These are phyloP conservation scores for Pelosia muscerda DNA, from an alignment of 2,888 invertebrate genomes.

Conservation along the genomic window DNA sequence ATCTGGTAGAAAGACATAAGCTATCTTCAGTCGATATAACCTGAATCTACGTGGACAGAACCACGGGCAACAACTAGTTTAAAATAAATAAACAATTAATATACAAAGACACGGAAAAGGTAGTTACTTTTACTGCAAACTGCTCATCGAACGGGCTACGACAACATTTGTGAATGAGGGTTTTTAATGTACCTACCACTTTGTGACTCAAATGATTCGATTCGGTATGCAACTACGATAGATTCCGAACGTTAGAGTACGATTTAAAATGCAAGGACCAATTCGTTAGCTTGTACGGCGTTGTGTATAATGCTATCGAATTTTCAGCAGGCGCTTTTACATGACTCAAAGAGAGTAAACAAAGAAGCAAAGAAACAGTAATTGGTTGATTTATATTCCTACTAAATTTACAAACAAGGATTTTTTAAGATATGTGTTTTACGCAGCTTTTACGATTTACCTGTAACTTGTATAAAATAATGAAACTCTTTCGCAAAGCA, in stretches of 20 bases:
- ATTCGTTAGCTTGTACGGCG: conserved; percentile 32
- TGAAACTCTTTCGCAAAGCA: no score
- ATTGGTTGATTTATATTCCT: conserved; percentile 15
- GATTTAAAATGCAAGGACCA: conserved; percentile 5
- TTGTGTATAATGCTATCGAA: conserved; percentile 26
- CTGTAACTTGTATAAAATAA: no score
- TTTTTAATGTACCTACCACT: neutral
- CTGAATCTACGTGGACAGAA: no score
- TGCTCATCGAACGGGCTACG: neutral
- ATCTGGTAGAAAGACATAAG: no score
- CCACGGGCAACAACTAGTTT: neutral
- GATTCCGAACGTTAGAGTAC: no score
- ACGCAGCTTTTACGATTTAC: no score
- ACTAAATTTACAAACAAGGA: neutral
- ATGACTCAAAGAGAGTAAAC: neutral
- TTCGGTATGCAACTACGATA: neutral
- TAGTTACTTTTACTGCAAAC: neutral
- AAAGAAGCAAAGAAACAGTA: conserved; percentile 18
- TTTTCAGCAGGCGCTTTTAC: conserved; percentile 44
- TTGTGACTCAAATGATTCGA: neutral
- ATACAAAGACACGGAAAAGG: neutral
- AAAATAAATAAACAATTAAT: neutral
- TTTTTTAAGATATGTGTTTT: no score
- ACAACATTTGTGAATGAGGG: neutral
- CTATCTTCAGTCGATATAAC: no score